Percentiles rank a stretch among this genome's conserved stretches.
Conservation (phyloP, 2,888 invertebrate species). For the Drosophila picticornis region DNA sequence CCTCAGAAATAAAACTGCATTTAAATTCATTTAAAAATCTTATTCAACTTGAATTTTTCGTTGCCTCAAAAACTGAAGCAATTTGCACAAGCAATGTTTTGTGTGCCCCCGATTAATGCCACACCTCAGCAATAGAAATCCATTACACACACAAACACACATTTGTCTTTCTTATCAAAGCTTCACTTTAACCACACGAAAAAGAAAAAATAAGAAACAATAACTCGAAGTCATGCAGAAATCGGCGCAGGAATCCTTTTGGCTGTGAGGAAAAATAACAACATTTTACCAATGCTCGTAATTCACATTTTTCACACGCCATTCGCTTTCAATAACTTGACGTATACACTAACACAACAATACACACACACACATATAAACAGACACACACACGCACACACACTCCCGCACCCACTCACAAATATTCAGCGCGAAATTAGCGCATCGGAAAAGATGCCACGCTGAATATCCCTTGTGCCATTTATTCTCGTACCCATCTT, state of each 20-base stretch:
- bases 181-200: conserved; percentile 11
- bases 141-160: conserved; percentile 5
- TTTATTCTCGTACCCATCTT: conserved; percentile 6
- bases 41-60: background rate
- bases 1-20: background rate
- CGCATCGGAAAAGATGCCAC: conserved; percentile 56
- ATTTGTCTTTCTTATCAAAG: conserved; percentile 37
- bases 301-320: conserved; percentile 77
- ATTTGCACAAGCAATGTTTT: background rate
- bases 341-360: conserved; percentile 8
- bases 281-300: conserved; percentile 50
- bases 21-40: background rate
- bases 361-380: background rate
- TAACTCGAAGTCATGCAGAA: conserved; percentile 45
- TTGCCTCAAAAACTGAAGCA: background rate
- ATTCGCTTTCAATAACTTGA: conserved; percentile 77
- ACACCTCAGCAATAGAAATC: conserved; percentile 8
- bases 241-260: conserved; percentile 27
- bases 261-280: conserved; percentile 17
- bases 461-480: conserved; percentile 45
- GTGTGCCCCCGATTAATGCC: too few species aligned
- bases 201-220: conserved; percentile 24
- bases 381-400: conserved; percentile 11
- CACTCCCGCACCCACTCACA: background rate
- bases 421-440: conserved; percentile 60